These are phyloP conservation scores for Drosophila serrata DNA, from an alignment of 1,140 invertebrate species.

Conservation along the genomic window DNA sequence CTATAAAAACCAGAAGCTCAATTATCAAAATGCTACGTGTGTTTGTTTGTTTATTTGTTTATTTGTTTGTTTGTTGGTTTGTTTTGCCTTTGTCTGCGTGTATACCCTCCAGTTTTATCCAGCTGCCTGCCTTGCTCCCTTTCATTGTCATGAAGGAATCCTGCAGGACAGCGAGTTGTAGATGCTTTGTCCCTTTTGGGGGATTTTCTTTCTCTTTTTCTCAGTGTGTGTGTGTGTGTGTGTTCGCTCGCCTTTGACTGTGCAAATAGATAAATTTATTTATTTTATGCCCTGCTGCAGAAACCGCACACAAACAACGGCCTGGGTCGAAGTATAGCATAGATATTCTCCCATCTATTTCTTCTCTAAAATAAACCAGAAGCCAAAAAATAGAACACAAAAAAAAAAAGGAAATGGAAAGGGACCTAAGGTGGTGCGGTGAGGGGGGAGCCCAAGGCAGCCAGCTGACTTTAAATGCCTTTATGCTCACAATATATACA, in stretches of 20 bases:
- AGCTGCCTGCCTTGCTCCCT: constrained; percentile 8
- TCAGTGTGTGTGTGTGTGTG: constrained; percentile 33
- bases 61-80: neutral
- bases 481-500: constrained; percentile 63
- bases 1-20: constrained; percentile 82
- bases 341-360: constrained; percentile 30
- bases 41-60: constrained; percentile 50
- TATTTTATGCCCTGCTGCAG: constrained; percentile 72
- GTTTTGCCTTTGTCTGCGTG: constrained; percentile 27
- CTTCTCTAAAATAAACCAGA: constrained; percentile 43
- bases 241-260: constrained; percentile 75
- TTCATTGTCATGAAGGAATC: constrained; percentile 14
- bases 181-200: constrained; percentile 68
- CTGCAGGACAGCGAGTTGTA: constrained; percentile 8
- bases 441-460: neutral
- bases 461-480: constrained; percentile 68
- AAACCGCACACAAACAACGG: constrained; percentile 55
- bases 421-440: neutral
- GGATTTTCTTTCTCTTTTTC: no score
- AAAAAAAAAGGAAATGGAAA: neutral
- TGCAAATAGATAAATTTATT: constrained; percentile 83
- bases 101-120: constrained; percentile 19
- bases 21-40: constrained; percentile 81
- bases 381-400: neutral
- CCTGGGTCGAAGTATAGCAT: constrained; percentile 1